These are phyloP conservation scores for Albula goreensis DNA, from an alignment of 2,113 vertebrate species.

Conservation along the genomic window DNA sequence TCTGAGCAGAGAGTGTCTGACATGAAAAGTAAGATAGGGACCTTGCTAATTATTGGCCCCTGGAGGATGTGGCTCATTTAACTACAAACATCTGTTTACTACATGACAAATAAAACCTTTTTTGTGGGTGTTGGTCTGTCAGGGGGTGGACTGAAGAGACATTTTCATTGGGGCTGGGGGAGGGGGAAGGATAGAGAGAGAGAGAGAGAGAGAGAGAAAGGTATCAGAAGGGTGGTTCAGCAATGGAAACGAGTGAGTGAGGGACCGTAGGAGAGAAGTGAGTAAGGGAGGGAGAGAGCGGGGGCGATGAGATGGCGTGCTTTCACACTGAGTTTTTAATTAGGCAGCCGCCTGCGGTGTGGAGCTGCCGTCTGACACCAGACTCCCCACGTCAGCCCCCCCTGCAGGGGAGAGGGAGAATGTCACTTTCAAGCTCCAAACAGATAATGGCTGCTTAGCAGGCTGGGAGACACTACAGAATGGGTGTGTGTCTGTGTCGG, in stretches of 20 bases:
- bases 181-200: background rate
- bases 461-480: constrained; percentile 28
- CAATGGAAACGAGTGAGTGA: background rate
- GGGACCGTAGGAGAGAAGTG: background rate
- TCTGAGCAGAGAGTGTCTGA: background rate
- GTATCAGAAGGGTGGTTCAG: background rate
- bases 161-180: background rate
- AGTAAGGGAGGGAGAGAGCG: background rate
- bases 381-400: constrained; percentile 33
- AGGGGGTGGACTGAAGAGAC: background rate
- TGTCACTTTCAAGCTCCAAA: constrained; percentile 66
- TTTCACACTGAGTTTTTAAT: constrained; percentile 2
- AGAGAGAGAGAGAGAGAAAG: background rate
- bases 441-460: constrained; percentile 50
- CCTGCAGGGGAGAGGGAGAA: constrained; percentile 52
- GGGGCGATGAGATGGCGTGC: background rate
- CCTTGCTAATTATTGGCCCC: constrained; percentile 57
- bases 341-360: background rate
- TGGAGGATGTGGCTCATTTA: constrained; percentile 44
- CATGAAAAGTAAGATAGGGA: constrained; percentile 39
- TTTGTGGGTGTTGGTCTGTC: background rate
- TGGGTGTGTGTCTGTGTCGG: constrained; percentile 21
- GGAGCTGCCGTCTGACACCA: background rate
- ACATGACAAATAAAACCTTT: constrained; percentile 13
- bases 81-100: constrained; percentile 51